Evolutionary conservation across 2,888 invertebrate species (phyloP).

Genomic region (Dicranocentrus wangi): DNA sequence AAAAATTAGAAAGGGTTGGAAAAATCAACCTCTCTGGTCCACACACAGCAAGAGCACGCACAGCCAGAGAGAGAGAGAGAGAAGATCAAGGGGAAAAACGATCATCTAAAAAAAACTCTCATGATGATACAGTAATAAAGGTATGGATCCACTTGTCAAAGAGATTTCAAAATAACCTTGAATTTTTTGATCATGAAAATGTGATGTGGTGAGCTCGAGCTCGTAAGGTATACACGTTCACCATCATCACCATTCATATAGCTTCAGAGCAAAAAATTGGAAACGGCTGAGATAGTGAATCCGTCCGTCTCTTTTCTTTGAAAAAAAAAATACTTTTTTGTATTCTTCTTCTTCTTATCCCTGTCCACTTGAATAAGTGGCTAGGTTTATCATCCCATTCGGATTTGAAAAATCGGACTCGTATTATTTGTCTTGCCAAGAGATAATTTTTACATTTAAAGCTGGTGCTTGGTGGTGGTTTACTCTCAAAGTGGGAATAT

Average conservation of each 20-base stretch:
- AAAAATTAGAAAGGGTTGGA: constrained; percentile 55
- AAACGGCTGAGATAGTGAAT: no score
- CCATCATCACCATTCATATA: no score
- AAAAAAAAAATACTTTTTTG: background rate
- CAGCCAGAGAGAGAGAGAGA: constrained; percentile 3
- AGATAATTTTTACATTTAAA: constrained; percentile 24
- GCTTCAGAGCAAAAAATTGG: constrained; percentile 7
- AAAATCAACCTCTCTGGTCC: background rate
- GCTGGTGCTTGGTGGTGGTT: no score
- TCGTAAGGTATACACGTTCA: no score
- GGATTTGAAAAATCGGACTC: constrained; percentile 72
- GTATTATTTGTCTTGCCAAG: constrained; percentile 72
- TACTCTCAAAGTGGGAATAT: constrained; percentile 61
- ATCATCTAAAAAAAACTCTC: background rate
- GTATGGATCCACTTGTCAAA: constrained; percentile 59
- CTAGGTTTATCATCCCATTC: constrained; percentile 71
- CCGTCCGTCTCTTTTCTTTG: background rate
- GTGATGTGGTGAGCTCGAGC: no score
- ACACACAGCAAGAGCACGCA: constrained; percentile 18
- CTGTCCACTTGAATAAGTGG: constrained; percentile 64
- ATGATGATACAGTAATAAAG: constrained; percentile 20
- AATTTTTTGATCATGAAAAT: constrained; percentile 63
- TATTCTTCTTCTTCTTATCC: constrained; percentile 42
- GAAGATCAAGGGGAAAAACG: background rate
- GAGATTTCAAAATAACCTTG: constrained; percentile 61